Conservation (phyloP, 2,797 vertebrate species). For the Syngnathus acus region DNA sequence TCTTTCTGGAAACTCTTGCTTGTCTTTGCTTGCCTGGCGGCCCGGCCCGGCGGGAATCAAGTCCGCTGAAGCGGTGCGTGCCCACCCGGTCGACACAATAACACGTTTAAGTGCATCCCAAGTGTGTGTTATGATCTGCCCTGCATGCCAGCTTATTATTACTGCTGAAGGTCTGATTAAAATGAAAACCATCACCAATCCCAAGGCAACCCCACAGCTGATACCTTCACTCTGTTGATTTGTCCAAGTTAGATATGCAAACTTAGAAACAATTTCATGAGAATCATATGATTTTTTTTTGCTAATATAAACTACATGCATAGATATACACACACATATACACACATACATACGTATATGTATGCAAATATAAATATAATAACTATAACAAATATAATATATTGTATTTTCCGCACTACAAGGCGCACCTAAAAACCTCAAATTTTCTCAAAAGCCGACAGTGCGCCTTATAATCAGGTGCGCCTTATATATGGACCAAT, state of each 20-base stretch:
- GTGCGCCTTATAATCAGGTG: too few species aligned
- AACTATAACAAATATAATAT: too few species aligned
- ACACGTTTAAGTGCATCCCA: slow-evolving; percentile 40
- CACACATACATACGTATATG: too few species aligned
- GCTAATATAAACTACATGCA: too few species aligned
- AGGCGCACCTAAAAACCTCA: too few species aligned
- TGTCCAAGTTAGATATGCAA: neutral
- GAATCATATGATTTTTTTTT: neutral
- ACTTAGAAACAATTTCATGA: neutral
- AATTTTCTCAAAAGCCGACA: too few species aligned
- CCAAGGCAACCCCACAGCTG: neutral
- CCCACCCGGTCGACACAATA: slow-evolving; percentile 33
- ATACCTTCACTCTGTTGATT: neutral
- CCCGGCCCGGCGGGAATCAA: slow-evolving; percentile 41
- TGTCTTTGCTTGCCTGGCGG: slow-evolving; percentile 59
- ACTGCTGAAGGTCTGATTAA: neutral
- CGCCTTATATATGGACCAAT: too few species aligned
- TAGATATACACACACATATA: too few species aligned
- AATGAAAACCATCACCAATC: slow-evolving; percentile 3
- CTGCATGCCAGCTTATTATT: neutral
- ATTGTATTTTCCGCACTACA: too few species aligned
- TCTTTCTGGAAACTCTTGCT: slow-evolving; percentile 54
- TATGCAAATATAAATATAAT: too few species aligned
- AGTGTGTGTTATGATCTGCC: slow-evolving; percentile 17
- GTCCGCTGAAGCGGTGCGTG: slow-evolving; percentile 30